Percentiles rank a stretch among this genome's conserved stretches.
These are phyloP conservation scores for Papilio gigon DNA, from an alignment of 2,888 invertebrate genomes.

Conservation along the genomic window DNA sequence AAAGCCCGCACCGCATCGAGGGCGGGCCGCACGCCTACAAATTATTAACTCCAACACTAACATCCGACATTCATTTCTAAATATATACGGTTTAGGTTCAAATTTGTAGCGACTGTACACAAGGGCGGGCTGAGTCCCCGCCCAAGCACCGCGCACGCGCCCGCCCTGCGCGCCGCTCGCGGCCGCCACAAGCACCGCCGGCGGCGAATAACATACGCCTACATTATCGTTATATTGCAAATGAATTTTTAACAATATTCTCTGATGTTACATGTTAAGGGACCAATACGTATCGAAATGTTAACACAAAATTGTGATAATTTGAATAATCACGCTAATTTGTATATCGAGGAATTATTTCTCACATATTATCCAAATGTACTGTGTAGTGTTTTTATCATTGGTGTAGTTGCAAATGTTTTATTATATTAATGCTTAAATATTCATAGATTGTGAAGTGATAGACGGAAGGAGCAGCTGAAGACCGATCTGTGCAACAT, in stretches of 20 bases:
- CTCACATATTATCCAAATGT: background rate
- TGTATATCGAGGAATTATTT: no score
- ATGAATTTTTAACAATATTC: conserved; percentile 76
- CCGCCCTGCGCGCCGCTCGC: conserved; percentile 53
- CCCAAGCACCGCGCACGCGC: conserved; percentile 74
- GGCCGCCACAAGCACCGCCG: conserved; percentile 54
- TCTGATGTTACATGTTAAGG: conserved; percentile 55
- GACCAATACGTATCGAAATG: background rate
- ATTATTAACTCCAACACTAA: conserved; percentile 44
- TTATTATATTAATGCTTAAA: background rate
- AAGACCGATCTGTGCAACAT: background rate
- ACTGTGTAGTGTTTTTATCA: background rate
- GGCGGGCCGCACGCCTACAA: conserved; percentile 68
- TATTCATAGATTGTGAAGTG: background rate
- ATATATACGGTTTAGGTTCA: conserved; percentile 28
- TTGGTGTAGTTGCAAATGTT: background rate
- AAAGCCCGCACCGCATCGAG: conserved; percentile 65
- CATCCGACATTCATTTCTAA: conserved; percentile 44
- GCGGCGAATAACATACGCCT: conserved; percentile 75
- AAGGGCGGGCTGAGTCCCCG: conserved; percentile 68
- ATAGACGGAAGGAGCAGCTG: background rate
- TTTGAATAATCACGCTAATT: background rate
- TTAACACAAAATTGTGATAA: background rate
- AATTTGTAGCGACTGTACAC: conserved; percentile 16
- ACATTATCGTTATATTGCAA: conserved; percentile 78